Base-by-base conservation (phyloP, 2,888 invertebrate species). In the Nemotelus pantherinus region DNA sequence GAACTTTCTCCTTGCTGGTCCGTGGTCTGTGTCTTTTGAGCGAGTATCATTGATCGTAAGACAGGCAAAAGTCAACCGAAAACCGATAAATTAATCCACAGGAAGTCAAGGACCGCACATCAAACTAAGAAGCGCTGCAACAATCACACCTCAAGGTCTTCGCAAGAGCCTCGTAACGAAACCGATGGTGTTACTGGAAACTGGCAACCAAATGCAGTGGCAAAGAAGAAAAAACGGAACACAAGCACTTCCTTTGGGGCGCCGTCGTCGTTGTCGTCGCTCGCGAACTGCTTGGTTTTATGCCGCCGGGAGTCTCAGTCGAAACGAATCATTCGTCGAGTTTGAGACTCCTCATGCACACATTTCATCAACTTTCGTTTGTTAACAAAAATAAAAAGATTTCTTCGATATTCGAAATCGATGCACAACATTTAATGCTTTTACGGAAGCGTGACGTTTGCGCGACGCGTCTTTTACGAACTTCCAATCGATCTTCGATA, bases 341-440 rank as follows among this genome's bases (percentile, higher is more conserved):
- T 47, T 25, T 39, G 47, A 47, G 48, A 47, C 74, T 70, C 43
- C 43, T 48, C 63, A 63, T 60, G 50, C 60, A 74, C 60, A 48
- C 74, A 74, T 43, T 74, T 74, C 60, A 25, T 25, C 25, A 41
- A 25, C 48, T 74, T 74, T 50, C 74, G 57, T 74, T 74, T 74
- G 48, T 45, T 25, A 74, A 63, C 63, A 39, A 60, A 60, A 74
- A 60, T 74, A 74, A 74, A 58, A 72, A 74, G 41, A 48, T 47
- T 39, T 43, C 25, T 57, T 48, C 60, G 50, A 9, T 25, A 25
- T 25, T 45, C 60, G 60, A 74, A 74, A 74, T 60, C 74, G 74
- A 74, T 60, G 74, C 63, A 74, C 74, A 74, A 74, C 74, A 74
- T 74, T 74, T 63, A 74, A 25, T 25, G 25, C 25, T 48, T 74